A percentile compares a stretch with the other conserved stretches of the same genome.
phyloP scores from a whole-genome alignment of 2,888 invertebrate genomes.

The Magallana nippona region DNA sequence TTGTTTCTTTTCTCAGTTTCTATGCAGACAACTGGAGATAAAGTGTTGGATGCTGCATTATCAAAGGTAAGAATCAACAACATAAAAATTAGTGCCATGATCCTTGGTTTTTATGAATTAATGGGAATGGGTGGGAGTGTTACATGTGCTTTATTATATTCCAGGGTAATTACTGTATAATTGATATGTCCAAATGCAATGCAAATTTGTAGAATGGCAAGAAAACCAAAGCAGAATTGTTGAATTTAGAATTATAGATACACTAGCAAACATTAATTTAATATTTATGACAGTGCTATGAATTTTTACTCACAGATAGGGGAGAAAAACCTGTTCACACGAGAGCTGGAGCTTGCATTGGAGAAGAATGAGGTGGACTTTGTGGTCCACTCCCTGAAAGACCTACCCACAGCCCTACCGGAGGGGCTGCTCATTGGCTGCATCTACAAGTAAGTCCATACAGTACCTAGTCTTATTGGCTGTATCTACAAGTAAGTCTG shows the following conservation, averaged over 20 bases:
- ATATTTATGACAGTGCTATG: neutral
- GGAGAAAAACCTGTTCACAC: constrained; percentile 96
- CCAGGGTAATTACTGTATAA: no score
- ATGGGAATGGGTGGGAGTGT: no score
- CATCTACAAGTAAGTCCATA: constrained; percentile 74
- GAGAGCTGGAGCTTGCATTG: constrained; percentile 94
- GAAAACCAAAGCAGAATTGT: no score
- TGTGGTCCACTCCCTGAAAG: constrained; percentile 97
- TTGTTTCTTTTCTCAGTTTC: constrained; percentile 84
- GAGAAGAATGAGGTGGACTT: constrained; percentile 87
- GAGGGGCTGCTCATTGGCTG: constrained; percentile 92
- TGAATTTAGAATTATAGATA: no score
- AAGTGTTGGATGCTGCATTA: constrained; percentile 91
- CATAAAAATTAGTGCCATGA: neutral
- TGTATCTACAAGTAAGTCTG: neutral
- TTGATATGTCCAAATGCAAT: no score
- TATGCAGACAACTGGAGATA: constrained; percentile 95
- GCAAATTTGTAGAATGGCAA: no score
- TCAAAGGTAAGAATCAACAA: constrained; percentile 84
- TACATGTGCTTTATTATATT: no score
- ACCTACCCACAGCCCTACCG: constrained; percentile 91
- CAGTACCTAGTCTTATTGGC: neutral
- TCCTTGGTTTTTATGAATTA: no score
- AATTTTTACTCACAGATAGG: constrained; percentile 85
- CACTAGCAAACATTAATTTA: no score